Evolutionary conservation across 1,140 invertebrate genomes (phyloP).

Genomic region (Drosophila pruinosa): DNA sequence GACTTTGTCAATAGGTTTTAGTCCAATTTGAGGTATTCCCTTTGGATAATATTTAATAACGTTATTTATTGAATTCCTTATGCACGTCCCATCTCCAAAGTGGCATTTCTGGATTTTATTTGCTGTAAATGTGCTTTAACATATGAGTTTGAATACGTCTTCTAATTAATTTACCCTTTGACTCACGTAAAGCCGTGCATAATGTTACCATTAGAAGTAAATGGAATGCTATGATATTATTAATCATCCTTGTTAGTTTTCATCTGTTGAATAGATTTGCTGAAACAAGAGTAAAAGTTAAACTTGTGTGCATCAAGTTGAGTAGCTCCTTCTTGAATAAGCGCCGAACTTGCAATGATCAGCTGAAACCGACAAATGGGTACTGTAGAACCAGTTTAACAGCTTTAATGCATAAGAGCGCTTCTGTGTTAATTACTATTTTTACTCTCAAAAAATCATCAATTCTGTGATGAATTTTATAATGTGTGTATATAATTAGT

Average conservation of each 20-base stretch:
- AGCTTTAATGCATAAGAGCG: not conserved
- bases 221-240: not conserved
- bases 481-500: too few species aligned
- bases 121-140: constrained; percentile 8
- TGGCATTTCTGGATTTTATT: constrained; percentile 43
- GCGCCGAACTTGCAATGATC: not conserved
- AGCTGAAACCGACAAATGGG: too few species aligned
- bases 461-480: too few species aligned
- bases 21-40: constrained; percentile 48
- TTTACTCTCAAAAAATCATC: too few species aligned
- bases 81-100: constrained; percentile 44
- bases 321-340: not conserved
- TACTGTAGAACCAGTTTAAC: not conserved
- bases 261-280: too few species aligned
- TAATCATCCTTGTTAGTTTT: too few species aligned
- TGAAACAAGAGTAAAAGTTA: not conserved
- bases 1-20: constrained; percentile 59
- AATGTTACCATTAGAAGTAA: not conserved
- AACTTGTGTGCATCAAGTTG: not conserved
- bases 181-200: constrained; percentile 11
- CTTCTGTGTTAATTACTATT: too few species aligned
- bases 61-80: constrained; percentile 46
- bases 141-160: too few species aligned
- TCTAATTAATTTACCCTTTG: not conserved
- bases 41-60: constrained; percentile 43